Percentiles rank a stretch among this genome's conserved stretches.
Conservation (phyloP, 1,140 invertebrate species). For the Lucilia cuprina region DNA sequence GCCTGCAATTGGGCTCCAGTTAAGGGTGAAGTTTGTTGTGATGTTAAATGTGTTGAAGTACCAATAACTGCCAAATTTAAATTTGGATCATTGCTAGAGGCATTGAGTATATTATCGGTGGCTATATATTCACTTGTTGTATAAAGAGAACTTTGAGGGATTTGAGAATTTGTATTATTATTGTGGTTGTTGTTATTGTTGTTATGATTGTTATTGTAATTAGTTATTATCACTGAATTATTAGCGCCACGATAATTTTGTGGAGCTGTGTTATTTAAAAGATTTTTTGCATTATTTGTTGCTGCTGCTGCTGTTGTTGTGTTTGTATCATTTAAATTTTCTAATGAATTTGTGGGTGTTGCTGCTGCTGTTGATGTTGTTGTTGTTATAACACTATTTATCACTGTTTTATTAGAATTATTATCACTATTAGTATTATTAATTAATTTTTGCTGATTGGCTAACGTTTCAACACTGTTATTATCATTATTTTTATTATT, state of each 20-base stretch:
- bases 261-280: constrained; percentile 46
- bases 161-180: constrained; percentile 37
- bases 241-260: constrained; percentile 48
- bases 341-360: neutral
- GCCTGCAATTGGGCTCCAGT: constrained; percentile 23
- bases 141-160: neutral
- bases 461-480: neutral
- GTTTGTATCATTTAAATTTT: constrained; percentile 49
- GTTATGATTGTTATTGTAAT: constrained; percentile 47
- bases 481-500: constrained; percentile 31
- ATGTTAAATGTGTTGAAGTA: neutral
- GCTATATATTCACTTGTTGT: constrained; percentile 8
- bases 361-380: neutral
- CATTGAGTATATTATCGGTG: constrained; percentile 40
- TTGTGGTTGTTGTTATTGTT: constrained; percentile 34
- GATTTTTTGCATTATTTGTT: constrained; percentile 32
- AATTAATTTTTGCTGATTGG: constrained; percentile 24
- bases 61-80: constrained; percentile 38
- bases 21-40: constrained; percentile 16
- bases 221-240: constrained; percentile 55
- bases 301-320: neutral
- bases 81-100: constrained; percentile 39
- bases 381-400: constrained; percentile 39
- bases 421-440: constrained; percentile 38
- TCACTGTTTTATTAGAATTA: constrained; percentile 32